Evolutionary conservation across 2,797 vertebrate genomes (phyloP).

Genomic region (Smutsia temminckii): DNA sequence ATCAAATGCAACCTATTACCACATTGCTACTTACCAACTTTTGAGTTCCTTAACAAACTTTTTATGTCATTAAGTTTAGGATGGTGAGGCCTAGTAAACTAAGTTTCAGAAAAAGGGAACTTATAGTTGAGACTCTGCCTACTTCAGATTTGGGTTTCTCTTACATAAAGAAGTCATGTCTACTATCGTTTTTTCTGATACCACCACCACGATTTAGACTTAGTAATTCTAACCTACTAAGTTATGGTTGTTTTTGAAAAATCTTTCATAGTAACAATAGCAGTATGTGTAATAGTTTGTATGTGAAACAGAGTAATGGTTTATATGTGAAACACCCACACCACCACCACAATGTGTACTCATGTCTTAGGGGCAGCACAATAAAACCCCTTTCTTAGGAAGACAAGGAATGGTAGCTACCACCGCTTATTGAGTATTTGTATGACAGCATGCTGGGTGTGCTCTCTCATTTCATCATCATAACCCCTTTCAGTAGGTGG

Average conservation of each 20-base stretch:
- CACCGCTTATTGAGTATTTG: background rate
- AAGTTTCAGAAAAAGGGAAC: constrained; percentile 44
- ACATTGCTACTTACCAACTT: background rate
- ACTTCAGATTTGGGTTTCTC: constrained; percentile 49
- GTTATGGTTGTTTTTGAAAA: constrained; percentile 19
- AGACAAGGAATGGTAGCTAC: background rate
- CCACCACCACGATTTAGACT: background rate
- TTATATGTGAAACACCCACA: background rate
- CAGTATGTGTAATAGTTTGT: background rate
- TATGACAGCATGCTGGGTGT: background rate
- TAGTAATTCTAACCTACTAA: constrained; percentile 12
- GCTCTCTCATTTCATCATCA: background rate
- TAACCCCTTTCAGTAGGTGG: background rate
- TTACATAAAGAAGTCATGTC: constrained; percentile 7
- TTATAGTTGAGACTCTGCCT: constrained; percentile 57
- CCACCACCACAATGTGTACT: background rate
- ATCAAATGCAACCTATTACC: background rate
- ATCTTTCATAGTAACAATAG: background rate
- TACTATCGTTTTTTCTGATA: constrained; percentile 17
- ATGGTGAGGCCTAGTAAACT: constrained; percentile 1
- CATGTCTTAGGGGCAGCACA: background rate
- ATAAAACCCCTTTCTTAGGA: background rate
- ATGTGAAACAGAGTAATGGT: background rate
- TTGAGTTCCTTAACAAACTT: background rate
- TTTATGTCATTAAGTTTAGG: constrained; percentile 32